Evolutionary conservation across 1,140 invertebrate genomes (phyloP).

Genomic region (Drosophila quadrilineata): DNA sequence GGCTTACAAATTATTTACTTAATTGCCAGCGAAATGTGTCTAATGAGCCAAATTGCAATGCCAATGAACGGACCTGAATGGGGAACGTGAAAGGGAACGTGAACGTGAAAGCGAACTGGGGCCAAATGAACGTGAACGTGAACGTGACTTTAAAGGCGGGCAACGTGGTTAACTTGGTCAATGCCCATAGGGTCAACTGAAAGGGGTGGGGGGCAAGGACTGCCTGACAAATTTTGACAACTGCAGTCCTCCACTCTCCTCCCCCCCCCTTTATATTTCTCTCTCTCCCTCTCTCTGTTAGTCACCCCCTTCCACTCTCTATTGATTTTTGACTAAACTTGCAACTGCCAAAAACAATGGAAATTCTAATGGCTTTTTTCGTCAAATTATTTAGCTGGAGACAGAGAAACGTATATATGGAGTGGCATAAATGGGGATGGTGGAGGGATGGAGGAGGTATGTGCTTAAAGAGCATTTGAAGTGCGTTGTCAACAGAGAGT

Average conservation of each 20-base stretch:
- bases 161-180: neutral
- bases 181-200: neutral
- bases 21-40: slow-evolving; percentile 78
- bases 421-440: too few species aligned
- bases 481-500: slow-evolving; percentile 2
- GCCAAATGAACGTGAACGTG: slow-evolving; percentile 1
- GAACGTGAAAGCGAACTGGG: neutral
- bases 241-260: too few species aligned
- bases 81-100: slow-evolving; percentile 2
- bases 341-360: too few species aligned
- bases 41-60: slow-evolving; percentile 73
- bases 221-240: too few species aligned
- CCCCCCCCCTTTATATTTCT: neutral
- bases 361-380: too few species aligned
- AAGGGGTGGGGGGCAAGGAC: too few species aligned
- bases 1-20: slow-evolving; percentile 78
- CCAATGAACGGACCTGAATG: slow-evolving; percentile 69
- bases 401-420: too few species aligned
- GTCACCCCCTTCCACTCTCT: too few species aligned
- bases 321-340: neutral
- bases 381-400: too few species aligned
- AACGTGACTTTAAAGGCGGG: slow-evolving; percentile 31
- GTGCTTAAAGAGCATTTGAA: slow-evolving; percentile 12
- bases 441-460: too few species aligned
- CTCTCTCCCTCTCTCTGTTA: too few species aligned